These are phyloP conservation scores for Harmothoe impar DNA, from an alignment of 2,888 invertebrate species.

Conservation along the genomic window DNA sequence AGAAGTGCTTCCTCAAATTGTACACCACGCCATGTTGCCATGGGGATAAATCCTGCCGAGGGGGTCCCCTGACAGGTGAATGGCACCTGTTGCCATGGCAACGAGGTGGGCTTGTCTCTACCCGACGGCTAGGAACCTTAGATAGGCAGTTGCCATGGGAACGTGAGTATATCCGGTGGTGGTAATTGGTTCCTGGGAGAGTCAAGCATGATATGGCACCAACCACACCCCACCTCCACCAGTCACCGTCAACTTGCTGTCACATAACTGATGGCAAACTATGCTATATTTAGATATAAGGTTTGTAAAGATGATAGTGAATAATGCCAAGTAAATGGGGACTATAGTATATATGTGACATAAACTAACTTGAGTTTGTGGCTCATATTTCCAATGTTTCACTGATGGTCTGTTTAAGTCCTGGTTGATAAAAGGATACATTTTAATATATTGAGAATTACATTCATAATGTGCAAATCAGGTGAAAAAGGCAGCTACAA, in stretches of 20 bases:
- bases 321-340: too few species aligned
- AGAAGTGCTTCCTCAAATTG: constrained; percentile 34
- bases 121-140: constrained; percentile 25
- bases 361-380: too few species aligned
- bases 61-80: constrained; percentile 43
- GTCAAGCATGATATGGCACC: not conserved
- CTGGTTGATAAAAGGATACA: too few species aligned
- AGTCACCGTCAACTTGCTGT: not conserved
- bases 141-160: constrained; percentile 26
- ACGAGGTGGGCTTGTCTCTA: not conserved
- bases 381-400: too few species aligned
- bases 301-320: too few species aligned
- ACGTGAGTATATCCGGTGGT: not conserved
- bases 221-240: not conserved
- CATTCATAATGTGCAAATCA: too few species aligned
- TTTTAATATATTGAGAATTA: too few species aligned
- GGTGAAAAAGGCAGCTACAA: too few species aligned
- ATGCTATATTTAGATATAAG: too few species aligned
- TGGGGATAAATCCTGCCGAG: not conserved
- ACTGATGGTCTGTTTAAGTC: too few species aligned
- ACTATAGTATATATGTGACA: too few species aligned
- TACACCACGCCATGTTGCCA: constrained; percentile 18
- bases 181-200: constrained; percentile 31
- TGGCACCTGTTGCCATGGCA: constrained; percentile 57
- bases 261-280: too few species aligned